Conservation (phyloP, 1,140 invertebrate species). For the Schmidtea mediterranea region DNA sequence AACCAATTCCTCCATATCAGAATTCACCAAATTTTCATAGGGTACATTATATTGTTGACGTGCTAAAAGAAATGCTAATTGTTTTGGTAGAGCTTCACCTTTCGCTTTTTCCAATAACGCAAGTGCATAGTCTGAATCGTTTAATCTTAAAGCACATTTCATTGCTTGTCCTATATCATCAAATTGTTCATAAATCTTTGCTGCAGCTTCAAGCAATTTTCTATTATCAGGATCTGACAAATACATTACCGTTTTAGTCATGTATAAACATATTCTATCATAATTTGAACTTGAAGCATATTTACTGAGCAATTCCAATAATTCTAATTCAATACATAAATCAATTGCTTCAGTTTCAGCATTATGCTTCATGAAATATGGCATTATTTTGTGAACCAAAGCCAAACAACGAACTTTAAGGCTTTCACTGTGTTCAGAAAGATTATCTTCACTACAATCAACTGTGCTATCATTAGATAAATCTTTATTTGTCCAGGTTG, state of each 20-base stretch:
- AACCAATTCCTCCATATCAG: conserved; percentile 41
- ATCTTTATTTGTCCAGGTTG: background rate
- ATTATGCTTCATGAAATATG: conserved; percentile 94
- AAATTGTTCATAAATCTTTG: conserved; percentile 66
- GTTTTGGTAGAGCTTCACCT: conserved; percentile 33
- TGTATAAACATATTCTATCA: conserved; percentile 70
- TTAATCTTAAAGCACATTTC: conserved; percentile 71
- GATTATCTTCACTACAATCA: too few relatives aligned
- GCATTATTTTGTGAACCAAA: too few relatives aligned
- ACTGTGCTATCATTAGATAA: background rate
- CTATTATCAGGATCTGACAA: conserved; percentile 87
- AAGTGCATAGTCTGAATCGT: conserved; percentile 52
- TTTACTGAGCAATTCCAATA: conserved; percentile 50
- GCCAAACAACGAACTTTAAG: conserved; percentile 79
- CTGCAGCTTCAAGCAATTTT: conserved; percentile 52
- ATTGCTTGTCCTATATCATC: conserved; percentile 73
- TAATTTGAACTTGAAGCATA: conserved; percentile 53
- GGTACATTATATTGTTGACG: conserved; percentile 52
- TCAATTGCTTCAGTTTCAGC: conserved; percentile 97
- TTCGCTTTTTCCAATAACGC: conserved; percentile 19
- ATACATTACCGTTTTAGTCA: conserved; percentile 83
- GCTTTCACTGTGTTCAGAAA: too few relatives aligned
- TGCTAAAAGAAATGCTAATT: conserved; percentile 83
- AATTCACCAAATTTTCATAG: conserved; percentile 22
- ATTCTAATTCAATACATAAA: conserved; percentile 84